phyloP scores from a whole-genome alignment of 2,888 invertebrate species.

The Abrostola triplasia region DNA sequence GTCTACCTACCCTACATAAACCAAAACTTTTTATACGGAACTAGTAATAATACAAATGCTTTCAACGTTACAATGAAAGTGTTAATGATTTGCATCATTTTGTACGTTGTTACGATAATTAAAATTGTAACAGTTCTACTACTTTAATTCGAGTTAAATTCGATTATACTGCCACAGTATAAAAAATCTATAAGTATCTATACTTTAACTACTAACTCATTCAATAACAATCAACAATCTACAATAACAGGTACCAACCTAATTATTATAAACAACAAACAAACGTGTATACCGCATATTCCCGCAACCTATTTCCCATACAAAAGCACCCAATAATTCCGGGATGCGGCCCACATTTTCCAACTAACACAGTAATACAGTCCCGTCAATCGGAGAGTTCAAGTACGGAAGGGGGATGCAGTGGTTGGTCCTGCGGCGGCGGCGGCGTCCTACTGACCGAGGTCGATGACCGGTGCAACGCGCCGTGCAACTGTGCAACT shows the following conservation, averaged over 20 bases:
- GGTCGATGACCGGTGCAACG: conserved; percentile 80
- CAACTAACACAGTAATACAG: conserved; percentile 19
- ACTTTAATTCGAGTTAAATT: too few relatives aligned
- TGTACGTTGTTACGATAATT: too few relatives aligned
- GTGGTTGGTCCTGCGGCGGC: conserved; percentile 66
- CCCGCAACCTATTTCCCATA: not conserved
- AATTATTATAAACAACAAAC: not conserved
- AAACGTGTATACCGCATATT: not conserved
- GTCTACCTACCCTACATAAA: too few relatives aligned
- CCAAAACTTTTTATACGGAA: too few relatives aligned
- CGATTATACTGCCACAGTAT: too few relatives aligned
- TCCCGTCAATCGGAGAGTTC: conserved; percentile 73
- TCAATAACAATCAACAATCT: not conserved
- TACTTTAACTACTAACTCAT: not conserved
- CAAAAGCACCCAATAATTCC: not conserved
- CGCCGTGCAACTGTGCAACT: conserved; percentile 33
- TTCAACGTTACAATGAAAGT: too few relatives aligned
- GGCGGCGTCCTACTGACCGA: conserved; percentile 83
- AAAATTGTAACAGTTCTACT: too few relatives aligned
- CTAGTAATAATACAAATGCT: too few relatives aligned
- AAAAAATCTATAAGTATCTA: too few relatives aligned
- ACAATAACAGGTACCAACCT: not conserved
- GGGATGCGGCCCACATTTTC: too few relatives aligned
- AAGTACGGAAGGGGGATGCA: conserved; percentile 69
- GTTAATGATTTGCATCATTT: too few relatives aligned